Conservation (phyloP, 1,140 invertebrate species). For the Cherax quadricarinatus region DNA sequence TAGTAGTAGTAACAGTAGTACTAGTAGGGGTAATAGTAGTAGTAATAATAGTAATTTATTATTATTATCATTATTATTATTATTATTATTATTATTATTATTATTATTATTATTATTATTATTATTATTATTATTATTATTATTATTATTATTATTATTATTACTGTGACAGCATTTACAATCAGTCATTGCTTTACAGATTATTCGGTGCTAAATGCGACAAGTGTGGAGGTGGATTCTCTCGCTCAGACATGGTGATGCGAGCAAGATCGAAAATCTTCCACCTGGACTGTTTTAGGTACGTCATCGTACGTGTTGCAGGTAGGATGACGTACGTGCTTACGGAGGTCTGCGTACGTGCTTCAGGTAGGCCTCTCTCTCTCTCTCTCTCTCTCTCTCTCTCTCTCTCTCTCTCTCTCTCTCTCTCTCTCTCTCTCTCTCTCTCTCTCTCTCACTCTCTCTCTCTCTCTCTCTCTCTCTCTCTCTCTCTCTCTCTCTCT, state of each 20-base stretch:
- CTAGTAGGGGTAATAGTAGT: neutral
- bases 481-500: no score
- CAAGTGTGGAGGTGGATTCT: conserved; percentile 94
- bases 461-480: no score
- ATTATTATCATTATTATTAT: no score
- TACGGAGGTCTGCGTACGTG: neutral
- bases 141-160: no score
- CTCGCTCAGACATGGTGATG: conserved; percentile 99
- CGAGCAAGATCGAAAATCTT: conserved; percentile 97
- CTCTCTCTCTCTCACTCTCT: neutral
- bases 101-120: no score
- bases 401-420: neutral
- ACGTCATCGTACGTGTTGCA: conserved; percentile 75
- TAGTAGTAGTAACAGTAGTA: no score
- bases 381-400: neutral
- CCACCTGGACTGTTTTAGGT: conserved; percentile 98
- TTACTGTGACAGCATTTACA: no score
- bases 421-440: conserved; percentile 8
- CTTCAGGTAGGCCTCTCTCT: neutral
- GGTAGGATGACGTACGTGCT: neutral
- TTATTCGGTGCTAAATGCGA: conserved; percentile 84
- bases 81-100: no score
- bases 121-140: no score
- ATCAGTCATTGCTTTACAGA: neutral
- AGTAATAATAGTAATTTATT: no score